Evolutionary conservation across 2,888 invertebrate genomes (phyloP), one percentile per base, ranked within the genome.

Genomic region (Tiphia femorata): DNA sequence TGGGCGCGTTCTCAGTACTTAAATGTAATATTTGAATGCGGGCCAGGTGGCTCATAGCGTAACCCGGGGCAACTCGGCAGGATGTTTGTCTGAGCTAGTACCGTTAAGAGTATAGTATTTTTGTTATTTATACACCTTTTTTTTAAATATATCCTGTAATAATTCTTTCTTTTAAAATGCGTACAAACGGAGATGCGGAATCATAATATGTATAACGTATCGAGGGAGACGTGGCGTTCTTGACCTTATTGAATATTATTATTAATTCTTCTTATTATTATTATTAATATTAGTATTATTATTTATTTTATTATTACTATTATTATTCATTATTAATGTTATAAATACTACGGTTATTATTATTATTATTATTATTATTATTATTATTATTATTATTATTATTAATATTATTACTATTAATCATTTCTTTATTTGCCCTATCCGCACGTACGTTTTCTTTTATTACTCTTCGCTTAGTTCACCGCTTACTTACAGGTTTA

Each of bases 11-110:
- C 46, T 62, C 58, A 67, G 53, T 53, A 62, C 61, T 62, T 70
- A 67, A 70, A 69, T 64, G 62, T 72, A 66, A 67, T 69, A 67
- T 64, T 53, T 61, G 56, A 70, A 75, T 72, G 65, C 67, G 75
- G 70, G 72, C 75, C 76, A 75, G 65, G 67, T 73, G 72, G 72
- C 72, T 70, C 62, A 68, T 76, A 76, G 70, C 70, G 62, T 72
- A 77, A 75, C 73, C 72, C 77, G 75, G 77, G 75, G 74, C 70
- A 77, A 77, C 76, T 76, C 77, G 77, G 77, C 77, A 77, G 77
- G 76, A 77, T 77, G 67, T 77, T 77, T 75, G 68, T 75, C 70
- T 75, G 76, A 76, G 76, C 77, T 77, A 77, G 77, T 77, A 77
- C 76, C 77, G 76, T 77, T 77, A 77, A 74, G 67, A 76, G 67